Evolutionary conservation across 2,888 invertebrate species (phyloP).

Genomic region (Catocala nupta): DNA sequence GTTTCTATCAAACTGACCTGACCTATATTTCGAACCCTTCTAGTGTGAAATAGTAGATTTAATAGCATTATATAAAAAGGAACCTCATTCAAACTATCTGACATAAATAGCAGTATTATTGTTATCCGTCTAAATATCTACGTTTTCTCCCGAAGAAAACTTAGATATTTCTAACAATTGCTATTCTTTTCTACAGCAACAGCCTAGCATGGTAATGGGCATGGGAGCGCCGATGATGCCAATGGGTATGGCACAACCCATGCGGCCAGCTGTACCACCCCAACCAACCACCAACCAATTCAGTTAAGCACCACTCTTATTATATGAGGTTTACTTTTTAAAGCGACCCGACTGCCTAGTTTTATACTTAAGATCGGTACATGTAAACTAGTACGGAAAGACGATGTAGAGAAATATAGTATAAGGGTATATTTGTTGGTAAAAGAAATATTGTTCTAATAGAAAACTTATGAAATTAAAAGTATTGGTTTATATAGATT

Average conservation of each 20-base stretch:
- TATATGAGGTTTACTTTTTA: slow-evolving; percentile 50
- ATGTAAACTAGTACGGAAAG: slow-evolving; percentile 21
- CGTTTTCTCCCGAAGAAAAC: slow-evolving; percentile 14
- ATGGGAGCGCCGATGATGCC: slow-evolving; percentile 78
- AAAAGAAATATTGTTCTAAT: slow-evolving; percentile 39
- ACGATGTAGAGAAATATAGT: slow-evolving; percentile 11
- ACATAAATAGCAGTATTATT: neutral
- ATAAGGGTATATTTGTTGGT: slow-evolving; percentile 30
- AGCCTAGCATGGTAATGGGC: slow-evolving; percentile 84
- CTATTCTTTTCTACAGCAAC: slow-evolving; percentile 70
- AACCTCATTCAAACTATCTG: neutral
- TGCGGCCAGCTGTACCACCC: slow-evolving; percentile 77
- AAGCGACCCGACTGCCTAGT: slow-evolving; percentile 48
- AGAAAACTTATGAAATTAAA: slow-evolving; percentile 47
- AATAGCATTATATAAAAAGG: neutral
- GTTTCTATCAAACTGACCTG: slow-evolving; percentile 11
- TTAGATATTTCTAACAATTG: slow-evolving; percentile 3
- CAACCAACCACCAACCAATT: slow-evolving; percentile 80
- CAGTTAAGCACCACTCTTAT: slow-evolving; percentile 70
- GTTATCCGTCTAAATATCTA: slow-evolving; percentile 3
- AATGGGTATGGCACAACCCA: slow-evolving; percentile 73
- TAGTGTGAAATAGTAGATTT: neutral
- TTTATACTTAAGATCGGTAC: slow-evolving; percentile 26
- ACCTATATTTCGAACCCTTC: slow-evolving; percentile 6
- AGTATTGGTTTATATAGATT: slow-evolving; percentile 33